Conservation (phyloP, 2,113 vertebrate genomes). For the Corythornis cristatus region DNA sequence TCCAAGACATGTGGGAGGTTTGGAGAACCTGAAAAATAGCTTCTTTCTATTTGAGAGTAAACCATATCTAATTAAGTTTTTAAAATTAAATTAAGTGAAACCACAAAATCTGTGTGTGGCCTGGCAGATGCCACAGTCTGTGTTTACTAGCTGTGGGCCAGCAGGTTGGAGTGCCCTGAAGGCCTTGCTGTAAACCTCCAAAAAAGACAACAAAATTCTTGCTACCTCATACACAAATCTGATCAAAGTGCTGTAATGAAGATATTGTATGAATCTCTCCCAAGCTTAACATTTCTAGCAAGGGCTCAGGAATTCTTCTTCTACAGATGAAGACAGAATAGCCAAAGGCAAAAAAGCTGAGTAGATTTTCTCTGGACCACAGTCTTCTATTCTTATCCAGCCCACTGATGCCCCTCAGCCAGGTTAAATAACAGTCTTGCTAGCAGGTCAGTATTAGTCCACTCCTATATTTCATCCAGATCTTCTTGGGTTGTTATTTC, state of each 20-base stretch:
- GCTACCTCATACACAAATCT: not conserved
- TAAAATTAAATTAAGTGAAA: not conserved
- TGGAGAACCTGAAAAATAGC: not conserved
- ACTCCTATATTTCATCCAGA: not conserved
- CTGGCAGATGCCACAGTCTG: not conserved
- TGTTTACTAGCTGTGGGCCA: not conserved
- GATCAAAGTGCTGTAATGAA: not conserved
- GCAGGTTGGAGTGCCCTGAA: not conserved
- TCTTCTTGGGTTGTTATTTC: not conserved
- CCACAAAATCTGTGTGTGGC: not conserved
- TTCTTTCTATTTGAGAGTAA: constrained; percentile 13
- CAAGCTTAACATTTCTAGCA: not conserved
- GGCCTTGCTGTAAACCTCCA: not conserved
- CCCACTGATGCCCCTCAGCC: not conserved
- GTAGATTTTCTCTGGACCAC: not conserved
- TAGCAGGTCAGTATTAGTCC: constrained; percentile 6
- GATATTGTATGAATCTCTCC: not conserved
- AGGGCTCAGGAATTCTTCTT: not conserved
- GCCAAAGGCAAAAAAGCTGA: not conserved
- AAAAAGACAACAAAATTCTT: not conserved
- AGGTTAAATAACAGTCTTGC: not conserved
- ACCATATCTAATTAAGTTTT: not conserved
- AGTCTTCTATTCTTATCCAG: not conserved
- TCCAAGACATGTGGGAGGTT: not conserved
- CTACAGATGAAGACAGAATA: not conserved